Evolutionary conservation across 2,113 vertebrate species (phyloP), one percentile per base, ranked within the genome.

Genomic region (Aphelocoma coerulescens): DNA sequence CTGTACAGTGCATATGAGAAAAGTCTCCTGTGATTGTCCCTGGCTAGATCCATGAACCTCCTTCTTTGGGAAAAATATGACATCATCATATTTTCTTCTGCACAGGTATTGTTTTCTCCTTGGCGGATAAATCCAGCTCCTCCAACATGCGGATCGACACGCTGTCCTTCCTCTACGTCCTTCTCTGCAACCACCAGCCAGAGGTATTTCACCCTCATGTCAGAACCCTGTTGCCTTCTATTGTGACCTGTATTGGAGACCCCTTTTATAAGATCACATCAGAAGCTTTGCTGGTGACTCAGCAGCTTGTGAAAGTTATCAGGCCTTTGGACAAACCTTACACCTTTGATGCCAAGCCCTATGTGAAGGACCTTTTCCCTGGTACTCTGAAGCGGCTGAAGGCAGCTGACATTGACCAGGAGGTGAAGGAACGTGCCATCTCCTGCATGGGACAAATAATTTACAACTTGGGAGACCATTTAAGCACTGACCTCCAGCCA

Each of bases 401-500:
- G 69, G 98, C 99, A 6, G 98, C 99, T 9, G 99, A 99, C 97
- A 99, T 99, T 0, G 99, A 99, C 97, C 99, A 99, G 97, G 99
- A 99, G 93, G 99, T 99, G 63, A 99, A 99, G 88, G 99, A 99
- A 80, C 97, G 98, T n/a, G 99, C 99, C 12, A 99, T 99, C 87
- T 98, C 98, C 86, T 99, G 99, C 91, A 99, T 98, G 98, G 99
- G 98, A 52, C 98, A 99, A 82, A 98, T 99, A 2, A 95, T 99
- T 81, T 98, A 98, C 96, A 98, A 97, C 63, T 96, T 99, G 39
- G 99, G 99, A 8, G 99, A 99, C 95, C 97, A 98, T 49, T 95
- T 99, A 16, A 98, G 98, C 73, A 93, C 91, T 5, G 98, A 99
- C 62, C 97, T 99, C 35, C 96, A 98, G 80, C 98, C 98, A 15